A percentile compares a stretch with the other conserved stretches of the same genome.
Conservation (phyloP, 2,888 invertebrate genomes). For the Tipula helvola region DNA sequence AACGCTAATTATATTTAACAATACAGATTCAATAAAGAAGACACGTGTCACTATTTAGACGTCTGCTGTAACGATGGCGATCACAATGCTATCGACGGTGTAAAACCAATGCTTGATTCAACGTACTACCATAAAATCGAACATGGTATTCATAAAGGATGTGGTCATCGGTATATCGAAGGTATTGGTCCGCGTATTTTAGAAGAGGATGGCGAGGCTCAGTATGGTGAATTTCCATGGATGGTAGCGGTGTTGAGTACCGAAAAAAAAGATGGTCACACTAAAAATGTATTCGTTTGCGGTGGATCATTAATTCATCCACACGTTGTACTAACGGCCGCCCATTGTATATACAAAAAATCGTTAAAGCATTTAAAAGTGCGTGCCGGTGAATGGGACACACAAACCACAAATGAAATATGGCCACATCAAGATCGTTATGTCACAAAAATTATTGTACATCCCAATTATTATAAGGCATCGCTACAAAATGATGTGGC, state of each 20-base stretch:
- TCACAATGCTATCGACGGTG: not conserved
- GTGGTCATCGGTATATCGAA: slow-evolving; percentile 57
- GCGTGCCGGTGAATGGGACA: slow-evolving; percentile 74
- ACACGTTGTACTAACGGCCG: slow-evolving; percentile 63
- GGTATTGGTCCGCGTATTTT: slow-evolving; percentile 63
- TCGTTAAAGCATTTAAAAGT: slow-evolving; percentile 30
- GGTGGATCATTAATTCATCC: slow-evolving; percentile 31
- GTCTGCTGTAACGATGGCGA: not conserved
- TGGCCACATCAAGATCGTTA: slow-evolving; percentile 56
- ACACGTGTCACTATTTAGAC: not conserved
- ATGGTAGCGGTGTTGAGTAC: not conserved
- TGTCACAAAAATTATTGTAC: slow-evolving; percentile 43
- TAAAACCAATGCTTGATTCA: not conserved
- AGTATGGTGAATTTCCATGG: slow-evolving; percentile 5
- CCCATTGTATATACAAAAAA: slow-evolving; percentile 51
- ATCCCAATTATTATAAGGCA: slow-evolving; percentile 48
- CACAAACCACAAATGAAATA: slow-evolving; percentile 55
- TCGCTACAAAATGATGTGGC: slow-evolving; percentile 65
- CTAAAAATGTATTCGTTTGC: slow-evolving; percentile 36
- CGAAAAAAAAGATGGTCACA: slow-evolving; percentile 6
- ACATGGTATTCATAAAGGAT: slow-evolving; percentile 32
- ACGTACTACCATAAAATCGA: slow-evolving; percentile 21
- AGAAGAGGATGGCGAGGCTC: slow-evolving; percentile 44
- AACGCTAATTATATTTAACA: not conserved
- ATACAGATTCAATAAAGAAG: not conserved